These are phyloP conservation scores for Orius insidiosus DNA, from an alignment of 1,140 invertebrate species.

Conservation along the genomic window DNA sequence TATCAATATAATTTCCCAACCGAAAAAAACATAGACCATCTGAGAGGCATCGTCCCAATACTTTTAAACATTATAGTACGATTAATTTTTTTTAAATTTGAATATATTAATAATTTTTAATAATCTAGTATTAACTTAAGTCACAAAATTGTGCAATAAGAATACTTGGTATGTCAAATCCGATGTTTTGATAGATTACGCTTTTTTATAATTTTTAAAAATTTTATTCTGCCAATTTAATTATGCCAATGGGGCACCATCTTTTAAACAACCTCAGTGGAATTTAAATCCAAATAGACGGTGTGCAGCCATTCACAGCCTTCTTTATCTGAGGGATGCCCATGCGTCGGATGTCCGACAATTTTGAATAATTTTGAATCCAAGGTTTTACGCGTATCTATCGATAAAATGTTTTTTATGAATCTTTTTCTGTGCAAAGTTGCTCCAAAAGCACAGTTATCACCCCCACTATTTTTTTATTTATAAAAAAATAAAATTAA, in stretches of 20 bases:
- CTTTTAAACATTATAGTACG: not conserved
- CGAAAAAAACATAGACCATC: not conserved
- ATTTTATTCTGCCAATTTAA: no score
- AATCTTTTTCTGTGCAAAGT: no score
- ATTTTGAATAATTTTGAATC: no score
- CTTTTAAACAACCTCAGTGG: conserved; percentile 3
- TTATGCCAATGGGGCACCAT: conserved; percentile 2
- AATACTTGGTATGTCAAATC: conserved; percentile 1
- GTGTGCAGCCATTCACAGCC: conserved; percentile 8
- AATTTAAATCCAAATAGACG: conserved; percentile 1
- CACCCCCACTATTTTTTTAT: no score
- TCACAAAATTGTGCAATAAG: conserved; percentile 1
- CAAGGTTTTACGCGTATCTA: no score
- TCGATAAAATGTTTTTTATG: no score
- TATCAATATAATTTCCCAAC: not conserved
- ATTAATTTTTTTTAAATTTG: not conserved
- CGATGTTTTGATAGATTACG: not conserved
- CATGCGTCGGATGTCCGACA: no score
- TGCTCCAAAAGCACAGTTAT: no score
- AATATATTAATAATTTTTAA: not conserved
- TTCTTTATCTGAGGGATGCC: conserved; percentile 1
- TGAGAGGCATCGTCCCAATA: conserved; percentile 3
- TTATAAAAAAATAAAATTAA: no score
- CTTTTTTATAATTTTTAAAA: not conserved
- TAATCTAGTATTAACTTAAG: not conserved